Evolutionary conservation across 2,797 vertebrate genomes (phyloP).

Genomic region (Remorina albescens): DNA sequence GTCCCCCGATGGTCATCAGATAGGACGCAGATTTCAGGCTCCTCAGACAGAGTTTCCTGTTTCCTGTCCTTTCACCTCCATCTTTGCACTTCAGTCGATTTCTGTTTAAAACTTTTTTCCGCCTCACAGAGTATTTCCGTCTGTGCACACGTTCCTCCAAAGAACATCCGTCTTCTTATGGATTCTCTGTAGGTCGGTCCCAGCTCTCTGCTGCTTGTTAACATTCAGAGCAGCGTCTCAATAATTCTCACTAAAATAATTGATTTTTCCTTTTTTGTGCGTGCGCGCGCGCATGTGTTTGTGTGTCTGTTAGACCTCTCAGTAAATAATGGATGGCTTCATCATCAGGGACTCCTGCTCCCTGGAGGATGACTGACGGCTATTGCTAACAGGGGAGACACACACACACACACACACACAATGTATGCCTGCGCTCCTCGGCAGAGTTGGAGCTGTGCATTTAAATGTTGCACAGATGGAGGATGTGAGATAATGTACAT

Average conservation of each 20-base stretch:
- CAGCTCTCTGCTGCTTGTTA: conserved; percentile 42
- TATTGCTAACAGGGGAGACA: conserved; percentile 56
- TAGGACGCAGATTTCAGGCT: no score
- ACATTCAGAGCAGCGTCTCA: conserved; percentile 72
- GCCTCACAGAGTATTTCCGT: no score
- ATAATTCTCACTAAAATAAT: conserved; percentile 82
- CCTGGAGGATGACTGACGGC: conserved; percentile 66
- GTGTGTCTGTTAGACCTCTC: conserved; percentile 53
- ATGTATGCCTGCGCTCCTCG: background rate
- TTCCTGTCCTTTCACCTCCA: no score
- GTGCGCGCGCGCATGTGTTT: no score
- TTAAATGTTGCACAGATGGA: background rate
- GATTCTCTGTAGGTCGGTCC: background rate
- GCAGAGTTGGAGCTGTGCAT: background rate
- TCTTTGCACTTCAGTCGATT: no score
- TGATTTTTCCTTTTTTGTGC: conserved; percentile 68
- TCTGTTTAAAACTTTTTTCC: no score
- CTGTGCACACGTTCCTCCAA: no score
- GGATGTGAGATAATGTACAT: background rate
- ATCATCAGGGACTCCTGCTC: conserved; percentile 71
- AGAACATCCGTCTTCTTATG: background rate
- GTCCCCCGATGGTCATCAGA: no score
- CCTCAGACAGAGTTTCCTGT: no score
- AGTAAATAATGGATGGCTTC: conserved; percentile 84
- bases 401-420: conserved; percentile 12